Conservation (phyloP, 2,113 vertebrate species). For the Echinops telfairi region DNA sequence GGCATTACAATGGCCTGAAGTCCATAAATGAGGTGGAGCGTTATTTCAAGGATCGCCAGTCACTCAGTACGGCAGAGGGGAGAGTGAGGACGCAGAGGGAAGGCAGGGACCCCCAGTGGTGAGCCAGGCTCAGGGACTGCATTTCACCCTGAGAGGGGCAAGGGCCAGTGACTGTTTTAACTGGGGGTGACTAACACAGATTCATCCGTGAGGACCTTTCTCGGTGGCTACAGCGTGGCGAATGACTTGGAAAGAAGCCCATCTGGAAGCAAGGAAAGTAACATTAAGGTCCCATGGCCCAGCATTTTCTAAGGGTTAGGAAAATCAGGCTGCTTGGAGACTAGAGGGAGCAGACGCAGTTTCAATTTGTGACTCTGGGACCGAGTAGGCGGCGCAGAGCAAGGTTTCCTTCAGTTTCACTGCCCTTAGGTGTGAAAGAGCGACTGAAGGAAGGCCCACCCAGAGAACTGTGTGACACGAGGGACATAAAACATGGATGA, state of each 20-base stretch:
- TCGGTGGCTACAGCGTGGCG: not conserved
- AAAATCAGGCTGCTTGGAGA: not conserved
- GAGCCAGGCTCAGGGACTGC: not conserved
- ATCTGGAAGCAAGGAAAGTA: not conserved
- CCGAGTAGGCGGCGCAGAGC: not conserved
- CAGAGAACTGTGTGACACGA: not conserved
- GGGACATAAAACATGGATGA: not conserved
- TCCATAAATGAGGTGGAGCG: accelerated
- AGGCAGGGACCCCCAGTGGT: not conserved
- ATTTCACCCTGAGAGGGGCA: not conserved
- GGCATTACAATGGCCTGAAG: not conserved
- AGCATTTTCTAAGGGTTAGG: not conserved
- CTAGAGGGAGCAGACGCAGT: not conserved
- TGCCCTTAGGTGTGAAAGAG: not conserved
- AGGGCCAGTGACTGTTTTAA: not conserved
- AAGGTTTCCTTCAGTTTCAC: not conserved
- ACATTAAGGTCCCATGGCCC: not conserved
- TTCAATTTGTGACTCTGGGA: not conserved
- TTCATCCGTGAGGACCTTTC: not conserved
- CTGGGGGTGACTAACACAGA: not conserved
- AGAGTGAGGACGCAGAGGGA: not conserved
- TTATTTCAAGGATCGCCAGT: not conserved
- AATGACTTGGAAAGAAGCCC: not conserved
- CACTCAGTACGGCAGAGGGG: accelerated
- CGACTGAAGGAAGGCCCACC: not conserved